Evolutionary conservation across 2,113 vertebrate species (phyloP), one percentile per base, ranked within the genome.

Genomic region (Trichomycterus rosablanca): DNA sequence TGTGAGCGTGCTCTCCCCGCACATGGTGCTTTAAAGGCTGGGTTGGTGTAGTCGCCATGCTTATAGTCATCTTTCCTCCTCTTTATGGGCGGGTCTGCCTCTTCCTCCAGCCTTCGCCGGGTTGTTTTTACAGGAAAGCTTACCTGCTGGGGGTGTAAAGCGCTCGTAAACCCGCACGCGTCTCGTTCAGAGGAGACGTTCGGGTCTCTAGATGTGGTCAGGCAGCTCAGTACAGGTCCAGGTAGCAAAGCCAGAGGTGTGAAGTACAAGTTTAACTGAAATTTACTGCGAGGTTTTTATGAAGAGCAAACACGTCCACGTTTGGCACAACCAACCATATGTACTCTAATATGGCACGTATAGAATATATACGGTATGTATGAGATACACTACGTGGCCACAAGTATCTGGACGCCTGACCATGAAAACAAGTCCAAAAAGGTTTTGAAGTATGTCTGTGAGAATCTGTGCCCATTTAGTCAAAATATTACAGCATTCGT

Each of bases 1-100:
- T 44, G 55, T 66, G 54, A 72, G 70, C 68, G 54, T 68, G 45
- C 56, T 60, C 59, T 34, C 49, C 24, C 55, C 37, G 64, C 66
- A 62, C 63, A 58, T 26, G 28, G 67, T 54, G 48, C 53, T 8
- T 55, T 28, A 30, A 40, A 46, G 37, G 58, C 59, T 19, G 7
- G 22, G 35, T 45, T 35, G 34, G 37, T 18, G 56, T 48, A 45
- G 54, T 64, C 55, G 15, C 57, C 46, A 59, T 52, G 62, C 48
- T 53, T 59, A 59, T 63, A 16, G 52, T 24, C 37, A 19, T 34
- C 60, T 57, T 32, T 51, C 55, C 35, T 44, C 78, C 58, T 24
- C 12, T 63, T 54, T 55, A 5, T 63, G 50, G 39, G 53, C 22
- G 59, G 58, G 42, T 42, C 52, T 19, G 44, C 50, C 58, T 23